A percentile compares a stretch with the other conserved stretches of the same genome.
phyloP scores from a whole-genome alignment of 2,797 vertebrate species.

The Glyptemys insculpta region DNA sequence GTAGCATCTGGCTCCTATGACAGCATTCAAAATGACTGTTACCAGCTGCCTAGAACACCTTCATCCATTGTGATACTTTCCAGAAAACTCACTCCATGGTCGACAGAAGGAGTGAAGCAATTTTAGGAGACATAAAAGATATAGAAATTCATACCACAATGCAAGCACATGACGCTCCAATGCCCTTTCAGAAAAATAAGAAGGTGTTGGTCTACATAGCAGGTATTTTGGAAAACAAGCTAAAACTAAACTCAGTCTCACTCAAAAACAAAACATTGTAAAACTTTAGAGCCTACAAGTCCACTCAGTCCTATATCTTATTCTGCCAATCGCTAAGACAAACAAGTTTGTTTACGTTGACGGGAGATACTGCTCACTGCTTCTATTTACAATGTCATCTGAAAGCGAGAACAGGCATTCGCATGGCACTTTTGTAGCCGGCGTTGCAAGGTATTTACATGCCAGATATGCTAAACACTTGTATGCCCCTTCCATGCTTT shows the following conservation, averaged over 20 bases:
- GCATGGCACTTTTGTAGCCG: no score
- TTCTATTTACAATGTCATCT: no score
- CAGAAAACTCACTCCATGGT: neutral
- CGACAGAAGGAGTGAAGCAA: neutral
- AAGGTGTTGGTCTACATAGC: neutral
- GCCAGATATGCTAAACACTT: no score
- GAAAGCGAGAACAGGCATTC: no score
- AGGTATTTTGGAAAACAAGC: neutral
- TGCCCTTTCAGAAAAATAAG: neutral
- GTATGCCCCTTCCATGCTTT: no score
- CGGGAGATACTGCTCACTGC: no score
- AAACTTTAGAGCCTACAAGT: neutral
- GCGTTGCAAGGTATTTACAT: no score
- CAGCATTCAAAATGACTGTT: neutral
- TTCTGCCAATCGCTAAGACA: no score
- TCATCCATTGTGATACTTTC: neutral
- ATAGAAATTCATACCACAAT: neutral
- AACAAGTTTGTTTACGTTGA: no score
- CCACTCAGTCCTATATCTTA: no score
- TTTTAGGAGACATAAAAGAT: neutral
- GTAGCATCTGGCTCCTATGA: neutral
- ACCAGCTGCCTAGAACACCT: neutral
- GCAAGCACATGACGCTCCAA: neutral
- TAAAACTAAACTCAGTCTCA: neutral
- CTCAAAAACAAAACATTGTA: no score